These are phyloP conservation scores for Struthio camelus DNA, from an alignment of 2,113 vertebrate species.

Conservation along the genomic window DNA sequence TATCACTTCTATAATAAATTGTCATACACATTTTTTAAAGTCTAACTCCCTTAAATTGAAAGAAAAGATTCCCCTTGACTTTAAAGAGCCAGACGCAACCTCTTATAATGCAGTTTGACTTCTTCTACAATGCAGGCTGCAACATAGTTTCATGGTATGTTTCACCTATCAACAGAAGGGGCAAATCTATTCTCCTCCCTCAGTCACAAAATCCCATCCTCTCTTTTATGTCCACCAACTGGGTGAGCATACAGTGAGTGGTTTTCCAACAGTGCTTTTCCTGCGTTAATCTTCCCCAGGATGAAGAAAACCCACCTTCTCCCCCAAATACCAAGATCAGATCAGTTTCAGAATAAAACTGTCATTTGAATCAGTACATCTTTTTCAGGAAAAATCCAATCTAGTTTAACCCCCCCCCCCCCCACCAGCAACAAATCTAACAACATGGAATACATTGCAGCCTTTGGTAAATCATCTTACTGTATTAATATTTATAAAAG, in stretches of 20 bases:
- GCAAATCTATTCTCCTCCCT: no score
- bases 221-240: neutral
- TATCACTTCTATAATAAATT: no score
- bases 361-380: neutral
- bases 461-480: neutral
- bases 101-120: neutral
- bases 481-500: neutral
- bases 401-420: no score
- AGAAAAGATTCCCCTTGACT: neutral
- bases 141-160: no score
- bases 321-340: no score
- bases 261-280: neutral
- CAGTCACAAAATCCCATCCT: neutral
- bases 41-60: neutral
- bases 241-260: neutral
- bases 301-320: neutral
- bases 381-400: neutral
- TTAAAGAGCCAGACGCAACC: neutral
- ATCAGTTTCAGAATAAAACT: neutral
- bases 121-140: neutral
- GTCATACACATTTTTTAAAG: neutral
- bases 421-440: no score
- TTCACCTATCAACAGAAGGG: no score
- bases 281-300: neutral
- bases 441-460: neutral